Conservation (phyloP, 2,113 vertebrate genomes). For the Cromileptes altivelis region DNA sequence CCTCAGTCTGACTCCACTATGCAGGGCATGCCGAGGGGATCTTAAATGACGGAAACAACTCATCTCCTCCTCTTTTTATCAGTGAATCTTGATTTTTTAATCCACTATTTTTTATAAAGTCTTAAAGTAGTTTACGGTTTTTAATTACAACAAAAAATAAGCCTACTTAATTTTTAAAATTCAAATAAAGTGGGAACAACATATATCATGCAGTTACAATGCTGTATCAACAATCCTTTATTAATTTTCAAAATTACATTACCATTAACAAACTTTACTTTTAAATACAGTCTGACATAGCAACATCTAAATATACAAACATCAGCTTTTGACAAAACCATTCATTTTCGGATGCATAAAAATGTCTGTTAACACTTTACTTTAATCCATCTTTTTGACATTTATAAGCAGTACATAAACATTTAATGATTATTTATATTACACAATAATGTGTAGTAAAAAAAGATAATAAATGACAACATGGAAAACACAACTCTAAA, state of each 20-base stretch:
- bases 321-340: constrained; percentile 19
- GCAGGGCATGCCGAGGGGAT: neutral
- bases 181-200: neutral
- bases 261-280: constrained; percentile 7
- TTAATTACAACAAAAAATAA: neutral
- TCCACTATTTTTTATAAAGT: neutral
- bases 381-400: neutral
- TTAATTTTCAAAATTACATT: constrained; percentile 27
- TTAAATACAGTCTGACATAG: constrained; percentile 28
- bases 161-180: neutral
- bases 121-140: neutral
- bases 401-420: neutral
- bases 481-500: neutral
- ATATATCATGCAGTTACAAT: neutral
- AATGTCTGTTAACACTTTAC: neutral
- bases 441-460: too few relatives aligned
- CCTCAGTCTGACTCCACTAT: constrained; percentile 34
- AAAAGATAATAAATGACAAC: neutral
- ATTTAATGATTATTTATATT: neutral
- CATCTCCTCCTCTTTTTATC: neutral
- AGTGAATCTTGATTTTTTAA: neutral
- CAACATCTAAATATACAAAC: constrained; percentile 11
- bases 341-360: neutral
- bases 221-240: constrained; percentile 5
- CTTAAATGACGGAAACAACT: neutral